Evolutionary conservation across 1,140 invertebrate species (phyloP).

Genomic region (Apis florea): DNA sequence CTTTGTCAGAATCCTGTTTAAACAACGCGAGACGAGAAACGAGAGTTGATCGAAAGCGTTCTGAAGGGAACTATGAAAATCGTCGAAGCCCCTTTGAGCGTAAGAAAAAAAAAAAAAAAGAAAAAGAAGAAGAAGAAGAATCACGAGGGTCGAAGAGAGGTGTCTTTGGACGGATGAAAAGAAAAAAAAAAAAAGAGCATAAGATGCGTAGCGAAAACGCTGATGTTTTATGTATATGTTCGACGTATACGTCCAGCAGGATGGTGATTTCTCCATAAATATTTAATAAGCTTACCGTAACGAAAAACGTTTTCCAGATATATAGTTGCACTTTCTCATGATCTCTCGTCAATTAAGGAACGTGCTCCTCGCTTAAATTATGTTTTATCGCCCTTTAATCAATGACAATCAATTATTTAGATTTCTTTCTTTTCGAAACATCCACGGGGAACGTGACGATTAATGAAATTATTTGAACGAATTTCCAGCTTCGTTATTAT

Average conservation of each 20-base stretch:
- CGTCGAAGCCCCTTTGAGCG: background rate
- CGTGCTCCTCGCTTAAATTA: background rate
- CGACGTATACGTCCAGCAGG: conserved; percentile 34
- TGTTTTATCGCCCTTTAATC: conserved; percentile 15
- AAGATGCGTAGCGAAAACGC: conserved; percentile 33
- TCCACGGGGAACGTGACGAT: background rate
- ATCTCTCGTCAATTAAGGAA: conserved; percentile 60
- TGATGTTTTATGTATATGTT: conserved; percentile 59
- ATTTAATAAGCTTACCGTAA: conserved; percentile 64
- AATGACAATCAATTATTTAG: conserved; percentile 65
- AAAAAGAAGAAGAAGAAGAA: conserved; percentile 5
- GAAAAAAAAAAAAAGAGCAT: conserved; percentile 5
- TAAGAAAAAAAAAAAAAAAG: background rate
- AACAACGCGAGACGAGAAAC: background rate
- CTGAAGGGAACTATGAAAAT: background rate
- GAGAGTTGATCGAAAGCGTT: conserved; percentile 7
- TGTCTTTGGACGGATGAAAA: background rate
- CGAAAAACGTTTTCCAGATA: conserved; percentile 46
- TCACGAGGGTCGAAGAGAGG: background rate
- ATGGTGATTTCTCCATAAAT: conserved; percentile 62
- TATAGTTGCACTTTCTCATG: background rate
- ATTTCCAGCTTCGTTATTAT: background rate
- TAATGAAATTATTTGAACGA: background rate
- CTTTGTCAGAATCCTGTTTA: too few species aligned
- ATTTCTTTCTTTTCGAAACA: too few species aligned